Base-by-base conservation (phyloP, 1,140 invertebrate genomes). In the Brachystomella parvula region DNA sequence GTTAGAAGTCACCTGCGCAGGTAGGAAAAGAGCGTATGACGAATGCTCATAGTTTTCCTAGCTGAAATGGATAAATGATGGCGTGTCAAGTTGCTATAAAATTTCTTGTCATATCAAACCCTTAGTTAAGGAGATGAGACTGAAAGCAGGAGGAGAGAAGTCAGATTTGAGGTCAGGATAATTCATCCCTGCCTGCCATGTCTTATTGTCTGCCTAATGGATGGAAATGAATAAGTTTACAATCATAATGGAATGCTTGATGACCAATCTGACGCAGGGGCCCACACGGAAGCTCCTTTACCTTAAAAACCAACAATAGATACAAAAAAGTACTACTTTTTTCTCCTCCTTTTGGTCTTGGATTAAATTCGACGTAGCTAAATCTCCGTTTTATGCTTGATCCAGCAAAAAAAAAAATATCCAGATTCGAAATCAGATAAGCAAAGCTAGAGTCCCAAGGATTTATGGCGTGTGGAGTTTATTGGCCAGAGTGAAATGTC, bases 71-170 rank as follows among this genome's bases (percentile, higher is more conserved):
- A 32, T 3, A 49, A 56, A 59, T 29, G 56, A 64, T 68, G 44
- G 66, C 66, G 58, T 68, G 66, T 68, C 66, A 68, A 9, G 56
- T 17, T 19, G 47, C 66, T 68, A 68, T 68, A 68, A 68, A 63
- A 61, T 64, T 60, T 68, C 66, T 56, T 33, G 66, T 64, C 66
- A 57, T 58, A 60, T 67, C 65, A 67, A 63, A 62, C 53, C 33
- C 64, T 47, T 47, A 53, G 53, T 56, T 31, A 56, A 21, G 61
- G 47, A 53, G 33, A 58, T 62, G 21, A 62, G 61, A 28, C 61
- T 39, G 0, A 47, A 63, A 21, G 32, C 30, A 26, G 3, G 26
- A 65, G 53, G 47, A 59, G 53, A 61, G 35, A 19, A 53, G 49
- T 24, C 24, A 53, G 49, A 53, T 53, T 53, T 53, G 49, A 53